A percentile compares a stretch with the other conserved stretches of the same genome.
phyloP scores from a whole-genome alignment of 1,140 invertebrate species.

The Leguminivora glycinivorella region DNA sequence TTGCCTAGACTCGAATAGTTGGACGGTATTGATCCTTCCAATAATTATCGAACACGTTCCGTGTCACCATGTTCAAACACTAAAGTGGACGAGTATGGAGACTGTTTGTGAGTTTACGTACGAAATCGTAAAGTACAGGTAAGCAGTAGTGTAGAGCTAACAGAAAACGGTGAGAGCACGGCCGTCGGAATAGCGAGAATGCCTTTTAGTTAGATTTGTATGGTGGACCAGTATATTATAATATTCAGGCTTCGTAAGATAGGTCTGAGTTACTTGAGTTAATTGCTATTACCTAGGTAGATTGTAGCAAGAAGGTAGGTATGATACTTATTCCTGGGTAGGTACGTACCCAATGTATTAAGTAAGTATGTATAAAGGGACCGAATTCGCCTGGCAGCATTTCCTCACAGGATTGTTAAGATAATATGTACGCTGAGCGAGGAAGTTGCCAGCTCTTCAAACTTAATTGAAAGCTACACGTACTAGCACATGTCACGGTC shows the following conservation, averaged over 20 bases:
- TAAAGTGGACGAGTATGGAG: conserved; percentile 67
- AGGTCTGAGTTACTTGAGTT: too few relatives aligned
- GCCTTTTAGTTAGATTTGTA: not conserved
- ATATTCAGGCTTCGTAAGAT: not conserved
- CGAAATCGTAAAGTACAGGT: conserved; percentile 62
- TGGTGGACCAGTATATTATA: conserved; percentile 13
- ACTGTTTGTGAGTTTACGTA: conserved; percentile 69
- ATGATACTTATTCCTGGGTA: too few relatives aligned
- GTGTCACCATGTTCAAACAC: conserved; percentile 72
- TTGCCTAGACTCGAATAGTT: conserved; percentile 72
- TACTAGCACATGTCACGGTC: not conserved
- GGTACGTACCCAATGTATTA: too few relatives aligned
- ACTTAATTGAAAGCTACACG: too few relatives aligned
- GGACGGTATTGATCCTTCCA: conserved; percentile 77
- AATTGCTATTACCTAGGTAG: too few relatives aligned
- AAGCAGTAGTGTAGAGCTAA: conserved; percentile 71
- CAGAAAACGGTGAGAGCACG: conserved; percentile 57
- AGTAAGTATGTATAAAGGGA: too few relatives aligned
- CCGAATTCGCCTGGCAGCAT: too few relatives aligned
- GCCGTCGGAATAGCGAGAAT: conserved; percentile 33
- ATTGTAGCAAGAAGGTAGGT: too few relatives aligned
- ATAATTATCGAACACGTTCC: conserved; percentile 79
- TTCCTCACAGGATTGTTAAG: too few relatives aligned
- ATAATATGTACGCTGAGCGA: too few relatives aligned
- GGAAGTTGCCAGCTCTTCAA: too few relatives aligned